Conservation (phyloP, 2,797 vertebrate species). For the Pelobates cultripes region DNA sequence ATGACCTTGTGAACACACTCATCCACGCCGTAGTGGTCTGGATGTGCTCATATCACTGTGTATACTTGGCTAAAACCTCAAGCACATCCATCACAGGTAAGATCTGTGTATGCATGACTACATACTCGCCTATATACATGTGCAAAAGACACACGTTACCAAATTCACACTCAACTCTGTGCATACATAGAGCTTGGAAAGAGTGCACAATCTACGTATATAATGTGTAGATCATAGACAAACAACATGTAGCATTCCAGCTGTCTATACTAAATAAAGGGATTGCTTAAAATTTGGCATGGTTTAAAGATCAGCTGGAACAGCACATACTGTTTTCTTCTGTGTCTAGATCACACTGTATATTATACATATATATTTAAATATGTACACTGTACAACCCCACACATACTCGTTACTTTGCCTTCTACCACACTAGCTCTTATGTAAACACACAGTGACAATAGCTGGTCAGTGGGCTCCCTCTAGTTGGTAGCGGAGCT, state of each 20-base stretch:
- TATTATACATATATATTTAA: neutral
- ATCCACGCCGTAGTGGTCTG: neutral
- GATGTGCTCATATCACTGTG: neutral
- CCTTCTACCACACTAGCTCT: neutral
- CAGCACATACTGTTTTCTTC: neutral
- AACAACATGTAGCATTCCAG: too few relatives aligned
- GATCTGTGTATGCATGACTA: neutral
- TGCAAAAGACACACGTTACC: too few relatives aligned
- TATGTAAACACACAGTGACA: neutral
- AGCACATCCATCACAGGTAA: neutral
- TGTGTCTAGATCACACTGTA: neutral
- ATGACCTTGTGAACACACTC: slow-evolving; percentile 1
- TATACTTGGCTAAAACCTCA: neutral
- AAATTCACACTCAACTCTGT: too few relatives aligned
- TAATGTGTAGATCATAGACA: too few relatives aligned
- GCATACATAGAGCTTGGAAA: too few relatives aligned
- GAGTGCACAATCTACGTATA: too few relatives aligned
- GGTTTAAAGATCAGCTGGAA: neutral
- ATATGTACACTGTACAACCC: slow-evolving; percentile 20
- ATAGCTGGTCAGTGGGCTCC: neutral
- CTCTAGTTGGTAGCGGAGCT: neutral
- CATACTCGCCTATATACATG: neutral
- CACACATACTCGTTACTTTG: neutral
- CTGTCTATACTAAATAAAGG: neutral
- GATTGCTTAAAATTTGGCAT: too few relatives aligned